These are phyloP conservation scores for Elephas maximus DNA, from an alignment of 2,113 vertebrate genomes.

Conservation along the genomic window DNA sequence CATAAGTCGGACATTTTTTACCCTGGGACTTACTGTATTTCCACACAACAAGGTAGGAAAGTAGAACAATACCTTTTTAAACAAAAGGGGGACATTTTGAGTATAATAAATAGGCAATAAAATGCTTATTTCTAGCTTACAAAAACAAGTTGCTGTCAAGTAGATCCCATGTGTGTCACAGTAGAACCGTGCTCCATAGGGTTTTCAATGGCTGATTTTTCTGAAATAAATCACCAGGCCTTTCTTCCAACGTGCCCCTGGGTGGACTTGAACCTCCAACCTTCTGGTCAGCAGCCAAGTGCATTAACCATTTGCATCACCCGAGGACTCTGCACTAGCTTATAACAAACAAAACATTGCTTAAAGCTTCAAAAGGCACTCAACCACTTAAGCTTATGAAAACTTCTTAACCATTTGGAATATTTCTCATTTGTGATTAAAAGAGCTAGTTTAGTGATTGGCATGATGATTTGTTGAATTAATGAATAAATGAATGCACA, in stretches of 20 bases:
- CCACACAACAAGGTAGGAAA: background rate
- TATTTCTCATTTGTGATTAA: background rate
- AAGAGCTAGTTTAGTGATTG: background rate
- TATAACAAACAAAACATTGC: background rate
- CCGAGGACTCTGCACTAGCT: background rate
- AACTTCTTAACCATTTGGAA: constrained; percentile 28
- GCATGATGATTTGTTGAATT: background rate
- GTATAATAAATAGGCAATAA: background rate
- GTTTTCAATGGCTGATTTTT: background rate
- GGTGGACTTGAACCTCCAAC: background rate
- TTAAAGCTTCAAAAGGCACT: background rate
- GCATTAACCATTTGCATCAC: background rate
- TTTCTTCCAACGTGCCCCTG: background rate
- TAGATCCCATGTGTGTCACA: background rate
- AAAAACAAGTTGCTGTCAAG: background rate
- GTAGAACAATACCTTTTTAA: constrained; percentile 12
- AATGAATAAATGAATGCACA: background rate
- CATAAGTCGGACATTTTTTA: too few species aligned
- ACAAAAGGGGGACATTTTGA: background rate
- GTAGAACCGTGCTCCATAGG: background rate
- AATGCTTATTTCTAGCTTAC: background rate
- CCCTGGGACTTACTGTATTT: background rate
- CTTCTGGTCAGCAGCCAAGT: background rate
- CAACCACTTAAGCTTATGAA: constrained; percentile 48
- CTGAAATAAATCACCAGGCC: background rate